Base-by-base conservation (phyloP, 2,888 invertebrate genomes). In the Halocaridina rubra region DNA sequence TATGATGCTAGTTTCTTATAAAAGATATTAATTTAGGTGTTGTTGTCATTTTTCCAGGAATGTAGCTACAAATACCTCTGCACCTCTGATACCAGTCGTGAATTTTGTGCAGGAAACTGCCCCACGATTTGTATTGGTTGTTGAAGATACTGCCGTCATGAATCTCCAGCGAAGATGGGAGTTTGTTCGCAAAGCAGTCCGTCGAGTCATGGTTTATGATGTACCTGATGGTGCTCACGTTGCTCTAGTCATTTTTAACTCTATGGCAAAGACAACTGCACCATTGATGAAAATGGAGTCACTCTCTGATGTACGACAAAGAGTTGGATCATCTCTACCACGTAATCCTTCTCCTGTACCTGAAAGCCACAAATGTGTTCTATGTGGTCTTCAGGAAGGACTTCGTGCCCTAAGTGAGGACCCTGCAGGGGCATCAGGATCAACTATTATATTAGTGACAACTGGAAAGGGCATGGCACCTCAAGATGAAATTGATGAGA, bases 131-230 rank as follows among this genome's bases (percentile, higher is more conserved):
- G 86, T 88, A 22, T 74, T 88, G 30, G 81, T 79, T 22, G 82
- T 88, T 22, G 88, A 88, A 57, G 84, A 86, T 76, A 88, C 88
- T 0, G 88, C 86, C 24, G 74, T 86, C 19, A 88, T 88, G 88
- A 88, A 84, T 30, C 81, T 87, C 32, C 89, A 91, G 75, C 93
- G 93, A 89, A 93, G 93, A 0, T 94, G 93, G 93, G 92, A 91
- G 81, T 93, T 93, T 89, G 90, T 94, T 64, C 91, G 93, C 59
- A 90, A 92, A 84, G 93, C 94, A 0, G 91, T 93, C 80, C 91
- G 93, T 39, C 93, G 93, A 89, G 93, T 93, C 92, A 92, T 93
- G 2, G 91, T 92, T 61, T 92, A 93, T 84, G 93, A 93, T 89
- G 90, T 94, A 29, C 92, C 90, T 4, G 89, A 90, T 61, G 90